Evolutionary conservation across 1,140 invertebrate genomes (phyloP).

Genomic region (Heliconius hewitsoni): DNA sequence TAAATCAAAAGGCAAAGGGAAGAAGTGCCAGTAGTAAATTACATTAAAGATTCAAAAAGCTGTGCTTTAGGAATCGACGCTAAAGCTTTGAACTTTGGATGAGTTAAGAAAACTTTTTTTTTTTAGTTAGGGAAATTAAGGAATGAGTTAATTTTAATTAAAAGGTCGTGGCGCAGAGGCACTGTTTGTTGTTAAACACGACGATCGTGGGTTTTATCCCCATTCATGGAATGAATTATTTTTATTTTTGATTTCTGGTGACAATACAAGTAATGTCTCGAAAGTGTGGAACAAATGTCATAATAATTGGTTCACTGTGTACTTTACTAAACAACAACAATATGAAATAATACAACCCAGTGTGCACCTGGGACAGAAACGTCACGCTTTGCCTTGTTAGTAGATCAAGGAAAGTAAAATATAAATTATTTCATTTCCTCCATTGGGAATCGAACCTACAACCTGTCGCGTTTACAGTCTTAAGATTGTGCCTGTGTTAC

Average conservation of each 20-base stretch:
- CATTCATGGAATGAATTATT: background rate
- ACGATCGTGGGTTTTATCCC: background rate
- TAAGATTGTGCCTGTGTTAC: too few species aligned
- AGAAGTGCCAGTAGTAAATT: slow-evolving; percentile 17
- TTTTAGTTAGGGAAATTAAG: background rate
- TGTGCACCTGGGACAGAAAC: too few species aligned
- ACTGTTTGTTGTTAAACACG: background rate
- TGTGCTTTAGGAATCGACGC: slow-evolving; percentile 8
- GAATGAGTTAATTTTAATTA: background rate
- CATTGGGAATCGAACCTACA: too few species aligned
- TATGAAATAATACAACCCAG: too few species aligned
- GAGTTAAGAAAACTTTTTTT: background rate
- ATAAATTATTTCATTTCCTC: background rate
- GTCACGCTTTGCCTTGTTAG: too few species aligned
- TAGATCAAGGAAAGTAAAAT: background rate
- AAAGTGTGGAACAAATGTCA: too few species aligned
- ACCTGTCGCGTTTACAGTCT: too few species aligned
- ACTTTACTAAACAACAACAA: too few species aligned
- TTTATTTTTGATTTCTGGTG: background rate
- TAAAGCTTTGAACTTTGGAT: background rate
- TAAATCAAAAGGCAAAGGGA: slow-evolving; percentile 16
- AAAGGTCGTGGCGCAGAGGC: background rate
- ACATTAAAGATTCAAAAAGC: slow-evolving; percentile 21
- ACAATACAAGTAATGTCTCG: background rate
- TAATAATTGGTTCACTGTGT: too few species aligned